Percentiles rank a stretch among this genome's conserved stretches.
phyloP scores from a whole-genome alignment of 2,888 invertebrate genomes.

The Acleris laterana region DNA sequence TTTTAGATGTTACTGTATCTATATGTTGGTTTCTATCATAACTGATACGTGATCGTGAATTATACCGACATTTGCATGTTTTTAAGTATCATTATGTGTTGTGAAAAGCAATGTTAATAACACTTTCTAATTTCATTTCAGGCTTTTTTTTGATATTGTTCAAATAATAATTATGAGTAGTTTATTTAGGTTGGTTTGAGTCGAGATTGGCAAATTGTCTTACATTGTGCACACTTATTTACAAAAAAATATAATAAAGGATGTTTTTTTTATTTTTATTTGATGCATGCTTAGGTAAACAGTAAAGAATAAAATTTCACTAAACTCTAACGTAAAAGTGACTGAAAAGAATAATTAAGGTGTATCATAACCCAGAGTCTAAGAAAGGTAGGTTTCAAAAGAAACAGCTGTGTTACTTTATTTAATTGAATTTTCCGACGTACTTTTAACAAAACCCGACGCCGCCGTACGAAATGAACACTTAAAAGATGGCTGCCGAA shows the following conservation, averaged over 20 bases:
- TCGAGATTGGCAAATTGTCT: background rate
- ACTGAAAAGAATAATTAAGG: too few relatives aligned
- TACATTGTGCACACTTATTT: background rate
- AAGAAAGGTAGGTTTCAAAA: background rate
- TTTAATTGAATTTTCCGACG: background rate
- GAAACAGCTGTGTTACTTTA: background rate
- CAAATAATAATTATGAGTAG: constrained; percentile 4
- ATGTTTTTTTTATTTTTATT: too few relatives aligned
- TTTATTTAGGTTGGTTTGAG: background rate
- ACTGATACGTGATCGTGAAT: constrained; percentile 59
- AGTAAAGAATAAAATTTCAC: too few relatives aligned
- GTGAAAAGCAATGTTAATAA: constrained; percentile 56
- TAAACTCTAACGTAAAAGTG: too few relatives aligned
- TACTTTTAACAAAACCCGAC: background rate
- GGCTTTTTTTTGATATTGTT: constrained; percentile 37
- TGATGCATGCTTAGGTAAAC: too few relatives aligned
- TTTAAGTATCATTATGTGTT: constrained; percentile 58
- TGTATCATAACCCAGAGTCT: too few relatives aligned
- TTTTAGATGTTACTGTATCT: constrained; percentile 38
- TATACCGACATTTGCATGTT: constrained; percentile 65
- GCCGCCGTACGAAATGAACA: constrained; percentile 25
- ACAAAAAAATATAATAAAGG: too few relatives aligned
- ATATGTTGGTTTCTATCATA: constrained; percentile 48
- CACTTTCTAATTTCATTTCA: constrained; percentile 57
- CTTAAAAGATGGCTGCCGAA: constrained; percentile 41